Conservation (phyloP, 2,888 invertebrate species). For the Lasioglossum calceatum region DNA sequence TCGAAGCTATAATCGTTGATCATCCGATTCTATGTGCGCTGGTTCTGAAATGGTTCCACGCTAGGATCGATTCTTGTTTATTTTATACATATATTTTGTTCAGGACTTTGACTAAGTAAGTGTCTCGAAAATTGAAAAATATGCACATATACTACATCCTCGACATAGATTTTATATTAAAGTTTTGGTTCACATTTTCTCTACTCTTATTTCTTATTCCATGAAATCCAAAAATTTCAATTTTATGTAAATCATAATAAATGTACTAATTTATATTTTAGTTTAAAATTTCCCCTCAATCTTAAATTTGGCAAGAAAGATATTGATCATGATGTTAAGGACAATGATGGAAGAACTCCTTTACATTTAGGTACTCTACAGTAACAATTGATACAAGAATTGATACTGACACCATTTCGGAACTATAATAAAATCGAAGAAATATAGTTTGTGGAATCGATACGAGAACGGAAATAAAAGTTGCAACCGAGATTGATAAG, state of each 20-base stretch:
- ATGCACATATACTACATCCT: neutral
- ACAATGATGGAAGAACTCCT: too few relatives aligned
- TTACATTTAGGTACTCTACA: too few relatives aligned
- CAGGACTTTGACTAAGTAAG: neutral
- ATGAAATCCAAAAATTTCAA: too few relatives aligned
- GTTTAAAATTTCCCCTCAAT: too few relatives aligned
- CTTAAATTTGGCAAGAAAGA: too few relatives aligned
- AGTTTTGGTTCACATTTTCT: too few relatives aligned
- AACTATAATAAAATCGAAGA: neutral
- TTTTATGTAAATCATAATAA: too few relatives aligned
- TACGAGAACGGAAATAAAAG: neutral
- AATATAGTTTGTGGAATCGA: neutral
- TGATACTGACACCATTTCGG: neutral
- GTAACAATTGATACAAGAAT: neutral
- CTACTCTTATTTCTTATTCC: too few relatives aligned
- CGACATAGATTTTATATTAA: too few relatives aligned
- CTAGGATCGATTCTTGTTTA: neutral
- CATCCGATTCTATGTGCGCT: neutral
- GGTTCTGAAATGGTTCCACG: neutral
- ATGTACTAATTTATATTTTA: too few relatives aligned
- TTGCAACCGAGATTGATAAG: neutral
- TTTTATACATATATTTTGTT: neutral
- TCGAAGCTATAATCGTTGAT: neutral
- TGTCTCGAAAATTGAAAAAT: neutral
- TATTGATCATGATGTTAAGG: too few relatives aligned